Evolutionary conservation across 2,888 invertebrate species (phyloP), one percentile per base, ranked within the genome.

Genomic region (Amphipoea lucens): DNA sequence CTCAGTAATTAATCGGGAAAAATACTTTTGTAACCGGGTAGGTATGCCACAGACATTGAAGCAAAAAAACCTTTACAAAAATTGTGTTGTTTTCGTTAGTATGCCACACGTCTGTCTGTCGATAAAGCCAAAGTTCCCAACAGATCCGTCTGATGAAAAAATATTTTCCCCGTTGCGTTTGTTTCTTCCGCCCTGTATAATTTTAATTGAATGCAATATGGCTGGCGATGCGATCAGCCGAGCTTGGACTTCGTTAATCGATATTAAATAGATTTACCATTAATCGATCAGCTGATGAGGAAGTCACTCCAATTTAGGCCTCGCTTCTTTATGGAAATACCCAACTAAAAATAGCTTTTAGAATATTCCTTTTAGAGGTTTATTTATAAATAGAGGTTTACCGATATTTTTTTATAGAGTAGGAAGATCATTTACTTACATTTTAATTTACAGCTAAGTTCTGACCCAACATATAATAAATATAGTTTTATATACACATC

Each of bases 241-340:
- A 74, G 79, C 84, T 81, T 77, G 84, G 76, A 85, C 87, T 77
- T 86, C 83, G 88, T 90, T 90, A 92, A 91, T 92, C 91, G 91
- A 92, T 92, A 90, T 86, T 93, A 93, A 94, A 90, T 91, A 89
- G 88, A 92, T 93, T 93, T 48, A 71, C 29, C n/a, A 66, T 79
- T 54, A 94, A 88, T 88, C 89, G 87, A 90, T 89, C 85, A 86
- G 87, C 84, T 84, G 81, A 90, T 87, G 78, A 88, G 92, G 90
- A 92, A 91, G 85, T 90, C 83, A 91, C 87, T 87, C 80, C 74
- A 87, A 93, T 91, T 90, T 89, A 90, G 87, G 82, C 78, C 88
- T 63, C 23, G 63, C 62, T 77, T 79, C 74, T 74, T 83, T 85
- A 85, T 73, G 76, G 82, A 75, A 84, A 80, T 67, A 29, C 9